Evolutionary conservation across 92 coral and sea anemone genomes (phyloP).

Genomic region (Actinernus sp.): DNA sequence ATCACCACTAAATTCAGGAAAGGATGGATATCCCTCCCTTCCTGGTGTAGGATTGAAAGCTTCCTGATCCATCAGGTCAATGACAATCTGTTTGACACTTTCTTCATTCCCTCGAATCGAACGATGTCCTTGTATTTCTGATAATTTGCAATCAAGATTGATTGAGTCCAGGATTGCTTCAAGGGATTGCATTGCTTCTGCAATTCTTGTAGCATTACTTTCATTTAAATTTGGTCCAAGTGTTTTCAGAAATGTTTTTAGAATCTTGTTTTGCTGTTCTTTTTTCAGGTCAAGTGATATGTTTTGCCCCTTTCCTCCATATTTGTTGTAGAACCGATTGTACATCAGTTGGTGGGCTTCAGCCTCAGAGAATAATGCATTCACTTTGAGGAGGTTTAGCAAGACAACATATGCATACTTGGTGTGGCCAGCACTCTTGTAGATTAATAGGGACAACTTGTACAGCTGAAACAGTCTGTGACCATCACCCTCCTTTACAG

Average conservation of each 20-base stretch:
- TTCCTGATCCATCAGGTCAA: slow-evolving; percentile 9
- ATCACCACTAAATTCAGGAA: slow-evolving; percentile 37
- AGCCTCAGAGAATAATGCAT: slow-evolving; percentile 15
- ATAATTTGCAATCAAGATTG: slow-evolving; percentile 32
- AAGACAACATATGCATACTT: slow-evolving; percentile 80
- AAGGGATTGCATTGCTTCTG: slow-evolving; percentile 26
- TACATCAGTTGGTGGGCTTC: slow-evolving; percentile 37
- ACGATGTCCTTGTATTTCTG: slow-evolving; percentile 14
- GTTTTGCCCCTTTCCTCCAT: slow-evolving; percentile 62
- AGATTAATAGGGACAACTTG: slow-evolving; percentile 45
- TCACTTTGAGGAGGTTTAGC: slow-evolving; percentile 56
- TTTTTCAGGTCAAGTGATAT: too few species aligned
- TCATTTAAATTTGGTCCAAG: too few species aligned
- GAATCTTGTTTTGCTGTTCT: too few species aligned
- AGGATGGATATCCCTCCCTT: slow-evolving; percentile 58
- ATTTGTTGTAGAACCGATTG: slow-evolving; percentile 55
- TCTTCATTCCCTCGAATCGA: slow-evolving; percentile 6
- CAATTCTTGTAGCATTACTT: slow-evolving; percentile 32
- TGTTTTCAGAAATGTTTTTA: too few species aligned
- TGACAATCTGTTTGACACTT: slow-evolving; percentile 32
- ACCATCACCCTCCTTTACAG: slow-evolving; percentile 69
- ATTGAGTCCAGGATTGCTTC: slow-evolving; percentile 14
- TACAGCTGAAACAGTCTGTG: slow-evolving; percentile 52
- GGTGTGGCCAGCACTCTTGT: slow-evolving; percentile 51
- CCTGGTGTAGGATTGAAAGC: slow-evolving; percentile 22